phyloP scores from a whole-genome alignment of 1,140 invertebrate species.

The Bombus haemorrhoidalis region DNA sequence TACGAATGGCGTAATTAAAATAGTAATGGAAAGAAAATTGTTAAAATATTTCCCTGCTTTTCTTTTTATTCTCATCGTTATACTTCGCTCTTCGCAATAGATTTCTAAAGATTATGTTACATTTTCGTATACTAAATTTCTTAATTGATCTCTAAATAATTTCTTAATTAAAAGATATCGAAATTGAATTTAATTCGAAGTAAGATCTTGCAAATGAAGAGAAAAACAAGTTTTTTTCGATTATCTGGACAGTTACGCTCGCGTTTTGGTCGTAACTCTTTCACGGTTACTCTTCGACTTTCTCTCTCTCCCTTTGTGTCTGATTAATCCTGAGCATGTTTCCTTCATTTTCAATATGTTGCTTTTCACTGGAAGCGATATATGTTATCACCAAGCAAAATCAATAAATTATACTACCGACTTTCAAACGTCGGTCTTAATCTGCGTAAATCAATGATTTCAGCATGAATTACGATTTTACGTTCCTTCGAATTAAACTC shows the following conservation, averaged over 20 bases:
- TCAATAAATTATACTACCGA: background rate
- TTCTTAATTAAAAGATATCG: background rate
- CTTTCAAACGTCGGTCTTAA: background rate
- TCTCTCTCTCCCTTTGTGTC: slow-evolving; percentile 47
- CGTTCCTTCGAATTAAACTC: background rate
- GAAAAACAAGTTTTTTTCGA: background rate
- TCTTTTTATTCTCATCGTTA: background rate
- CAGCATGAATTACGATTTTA: background rate
- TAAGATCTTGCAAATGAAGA: background rate
- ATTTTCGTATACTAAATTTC: too few relatives aligned
- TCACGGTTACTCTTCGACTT: slow-evolving; percentile 36
- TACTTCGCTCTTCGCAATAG: too few relatives aligned
- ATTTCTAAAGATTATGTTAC: too few relatives aligned
- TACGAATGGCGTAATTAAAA: too few relatives aligned
- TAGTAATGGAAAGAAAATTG: too few relatives aligned
- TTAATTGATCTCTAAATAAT: too few relatives aligned
- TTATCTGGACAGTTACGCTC: background rate
- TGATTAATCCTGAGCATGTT: slow-evolving; percentile 46
- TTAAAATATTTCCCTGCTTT: background rate
- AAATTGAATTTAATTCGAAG: background rate
- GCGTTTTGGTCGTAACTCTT: background rate
- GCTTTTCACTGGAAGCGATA: background rate
- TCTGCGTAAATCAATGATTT: background rate
- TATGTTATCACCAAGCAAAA: too few relatives aligned
- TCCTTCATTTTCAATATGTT: slow-evolving; percentile 30